A percentile compares a stretch with the other conserved stretches of the same genome.
Conservation (phyloP, 1,140 invertebrate species). For the Nasonia giraulti region DNA sequence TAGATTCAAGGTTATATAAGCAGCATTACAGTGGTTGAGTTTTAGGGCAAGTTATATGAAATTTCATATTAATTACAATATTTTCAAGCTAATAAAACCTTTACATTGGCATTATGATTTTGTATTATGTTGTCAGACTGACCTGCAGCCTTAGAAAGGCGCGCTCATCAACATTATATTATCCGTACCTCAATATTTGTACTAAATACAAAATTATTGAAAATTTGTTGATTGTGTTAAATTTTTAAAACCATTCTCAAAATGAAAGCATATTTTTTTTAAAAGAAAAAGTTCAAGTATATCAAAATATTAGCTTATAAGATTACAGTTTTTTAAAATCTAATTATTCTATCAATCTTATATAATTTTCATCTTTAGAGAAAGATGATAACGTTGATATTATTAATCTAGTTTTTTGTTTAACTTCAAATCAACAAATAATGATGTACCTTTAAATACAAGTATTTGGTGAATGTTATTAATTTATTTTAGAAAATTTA, state of each 20-base stretch:
- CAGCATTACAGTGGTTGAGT: not conserved
- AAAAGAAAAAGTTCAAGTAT: not conserved
- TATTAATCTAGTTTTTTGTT: slow-evolving; percentile 1
- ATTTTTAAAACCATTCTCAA: not conserved
- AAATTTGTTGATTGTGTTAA: not conserved
- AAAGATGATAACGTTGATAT: not conserved
- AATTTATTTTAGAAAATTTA: not conserved
- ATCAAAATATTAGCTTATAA: not conserved
- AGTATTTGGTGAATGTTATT: not conserved
- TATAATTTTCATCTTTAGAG: not conserved
- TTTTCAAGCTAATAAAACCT: not conserved
- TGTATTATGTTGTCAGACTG: not conserved
- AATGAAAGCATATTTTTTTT: not conserved
- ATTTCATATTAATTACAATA: slow-evolving; percentile 6
- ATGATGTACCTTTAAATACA: not conserved
- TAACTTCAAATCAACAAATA: not conserved
- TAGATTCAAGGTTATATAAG: not conserved
- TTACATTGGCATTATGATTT: not conserved
- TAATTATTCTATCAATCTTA: not conserved
- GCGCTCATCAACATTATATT: slow-evolving; percentile 1
- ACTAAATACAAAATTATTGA: not conserved
- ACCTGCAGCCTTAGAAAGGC: slow-evolving; percentile 35
- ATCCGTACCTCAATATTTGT: not conserved
- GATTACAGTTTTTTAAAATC: not conserved
- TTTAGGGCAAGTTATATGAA: not conserved